Conservation (phyloP, 2,113 vertebrate genomes). For the Neolamprologus caudopunctatus region DNA sequence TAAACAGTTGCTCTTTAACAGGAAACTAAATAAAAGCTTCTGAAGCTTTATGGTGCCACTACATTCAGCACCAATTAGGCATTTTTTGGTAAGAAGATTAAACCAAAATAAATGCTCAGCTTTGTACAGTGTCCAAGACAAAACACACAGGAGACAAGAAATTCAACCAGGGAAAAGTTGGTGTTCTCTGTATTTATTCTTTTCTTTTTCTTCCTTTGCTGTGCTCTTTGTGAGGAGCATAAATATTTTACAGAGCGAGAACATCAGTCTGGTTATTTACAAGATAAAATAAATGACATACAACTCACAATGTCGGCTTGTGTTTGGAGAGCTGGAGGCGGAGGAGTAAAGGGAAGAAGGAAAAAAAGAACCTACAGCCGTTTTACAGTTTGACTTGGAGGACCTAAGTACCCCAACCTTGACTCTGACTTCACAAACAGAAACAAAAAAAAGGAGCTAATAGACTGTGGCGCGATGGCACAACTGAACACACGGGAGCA, state of each 20-base stretch:
- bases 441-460: neutral
- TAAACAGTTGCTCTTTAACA: neutral
- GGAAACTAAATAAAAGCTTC: neutral
- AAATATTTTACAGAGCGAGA: slow-evolving; percentile 63
- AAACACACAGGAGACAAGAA: neutral
- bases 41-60: neutral
- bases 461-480: neutral
- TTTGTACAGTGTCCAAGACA: neutral
- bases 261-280: slow-evolving; percentile 61
- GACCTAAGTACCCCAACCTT: neutral
- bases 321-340: slow-evolving; percentile 1
- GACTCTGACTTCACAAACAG: neutral
- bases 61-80: neutral
- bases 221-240: slow-evolving; percentile 14
- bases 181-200: slow-evolving; percentile 43
- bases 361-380: neutral
- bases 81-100: neutral
- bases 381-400: neutral
- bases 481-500: neutral
- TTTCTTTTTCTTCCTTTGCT: neutral
- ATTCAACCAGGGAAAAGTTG: neutral
- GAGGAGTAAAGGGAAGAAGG: neutral
- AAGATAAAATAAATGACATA: slow-evolving; percentile 52
- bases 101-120: neutral
- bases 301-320: slow-evolving; percentile 31